Percentiles rank a stretch among this genome's conserved stretches.
These are phyloP conservation scores for silkworm (Bombyx mori) DNA, from an alignment of 1,140 invertebrate genomes.

Conservation along the genomic window DNA sequence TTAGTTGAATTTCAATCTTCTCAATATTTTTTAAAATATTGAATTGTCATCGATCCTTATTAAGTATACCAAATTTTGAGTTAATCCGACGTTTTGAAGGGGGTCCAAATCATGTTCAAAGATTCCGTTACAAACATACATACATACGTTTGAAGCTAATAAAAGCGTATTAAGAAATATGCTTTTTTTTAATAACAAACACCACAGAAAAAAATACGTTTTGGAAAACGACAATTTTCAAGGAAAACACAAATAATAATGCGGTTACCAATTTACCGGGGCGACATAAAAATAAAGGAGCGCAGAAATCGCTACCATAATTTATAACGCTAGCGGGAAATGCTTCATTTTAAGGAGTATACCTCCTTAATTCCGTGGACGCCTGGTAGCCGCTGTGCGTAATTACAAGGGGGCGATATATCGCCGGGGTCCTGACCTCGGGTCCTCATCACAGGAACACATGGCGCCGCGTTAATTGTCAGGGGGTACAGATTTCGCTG, in stretches of 20 bases:
- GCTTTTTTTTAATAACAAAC: too few species aligned
- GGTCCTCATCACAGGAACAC: constrained; percentile 48
- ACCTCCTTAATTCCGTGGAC: constrained; percentile 44
- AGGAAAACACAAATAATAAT: background rate
- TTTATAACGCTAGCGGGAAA: constrained; percentile 28
- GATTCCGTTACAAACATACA: too few species aligned
- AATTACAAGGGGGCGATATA: constrained; percentile 50
- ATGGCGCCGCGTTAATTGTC: constrained; percentile 50
- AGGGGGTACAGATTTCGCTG: constrained; percentile 19
- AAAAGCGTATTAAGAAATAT: too few species aligned
- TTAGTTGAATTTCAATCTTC: too few species aligned
- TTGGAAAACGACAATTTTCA: background rate
- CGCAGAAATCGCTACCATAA: constrained; percentile 24
- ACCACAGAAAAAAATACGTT: too few species aligned
- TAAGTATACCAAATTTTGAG: too few species aligned
- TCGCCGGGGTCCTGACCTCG: constrained; percentile 37
- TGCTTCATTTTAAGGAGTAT: constrained; percentile 48
- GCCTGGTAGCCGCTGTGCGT: constrained; percentile 37
- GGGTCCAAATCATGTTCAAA: too few species aligned
- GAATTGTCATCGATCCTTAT: too few species aligned
- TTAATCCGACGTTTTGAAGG: too few species aligned
- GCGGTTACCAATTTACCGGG: constrained; percentile 8
- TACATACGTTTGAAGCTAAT: too few species aligned
- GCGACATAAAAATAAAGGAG: constrained; percentile 17
- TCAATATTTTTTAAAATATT: too few species aligned